Evolutionary conservation across 2,113 vertebrate genomes (phyloP), one percentile per base, ranked within the genome.

Genomic region (Rutilus rutilus): DNA sequence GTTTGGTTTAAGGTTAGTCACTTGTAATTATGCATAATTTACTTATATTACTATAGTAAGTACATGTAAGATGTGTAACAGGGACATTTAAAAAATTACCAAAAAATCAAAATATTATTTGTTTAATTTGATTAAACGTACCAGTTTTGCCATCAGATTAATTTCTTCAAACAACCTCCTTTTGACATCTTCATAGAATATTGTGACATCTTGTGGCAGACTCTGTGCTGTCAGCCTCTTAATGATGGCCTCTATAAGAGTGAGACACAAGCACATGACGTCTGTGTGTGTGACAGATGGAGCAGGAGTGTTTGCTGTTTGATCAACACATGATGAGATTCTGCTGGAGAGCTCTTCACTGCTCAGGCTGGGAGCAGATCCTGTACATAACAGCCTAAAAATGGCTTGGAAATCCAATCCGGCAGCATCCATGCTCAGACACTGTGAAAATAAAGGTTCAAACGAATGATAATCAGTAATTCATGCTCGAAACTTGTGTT

Each of bases 111-210:
- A 36, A 69, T 36, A 21, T 1, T 36, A 21, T 21, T 14, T 4
- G 14, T 50, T 42, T 9, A 10, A 42, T 33, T 69, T 11, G 7
- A 39, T 71, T 71, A 88, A 27, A 87, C 96, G 95, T 93, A 99
- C 98, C 86, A 98, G 91, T 78, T 93, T 92, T 5, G 92, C 89
- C 89, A 96, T 94, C 1, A 96, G 62, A 84, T 93, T 88, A 85
- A 85, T 57, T 14, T 96, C 92, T 33, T 92, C 91, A 59, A 97
- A 84, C 73, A 97, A 90, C 2, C 80, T 75, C n/a, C 12, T 77
- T 45, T 93, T 78, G 25, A 95, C 79, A 6, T 95, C 92, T 81
- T 64, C 65, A 87, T 93, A 96, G 75, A 93, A 94, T 10, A 81
- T n/a, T 9, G 75, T 90, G 0, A 5, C 14, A 0, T 11, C 86